These are phyloP conservation scores for Coleophora flavipennella DNA, from an alignment of 2,888 invertebrate species.

Conservation along the genomic window DNA sequence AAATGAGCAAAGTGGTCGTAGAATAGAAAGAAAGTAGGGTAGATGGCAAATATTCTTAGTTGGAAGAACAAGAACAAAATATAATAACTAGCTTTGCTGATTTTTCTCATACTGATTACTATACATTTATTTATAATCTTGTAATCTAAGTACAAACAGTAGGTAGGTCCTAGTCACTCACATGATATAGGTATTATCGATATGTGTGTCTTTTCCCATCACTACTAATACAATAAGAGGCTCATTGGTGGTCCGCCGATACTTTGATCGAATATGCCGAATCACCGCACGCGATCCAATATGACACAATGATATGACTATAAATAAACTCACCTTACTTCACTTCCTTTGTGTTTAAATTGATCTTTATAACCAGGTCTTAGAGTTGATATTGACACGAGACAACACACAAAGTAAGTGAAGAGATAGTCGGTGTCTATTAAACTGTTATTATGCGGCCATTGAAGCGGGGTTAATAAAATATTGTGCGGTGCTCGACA, in stretches of 20 bases:
- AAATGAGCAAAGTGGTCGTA: no score
- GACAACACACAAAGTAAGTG: constrained; percentile 15
- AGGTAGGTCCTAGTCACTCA: no score
- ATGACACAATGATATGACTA: constrained; percentile 65
- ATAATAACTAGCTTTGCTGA: no score
- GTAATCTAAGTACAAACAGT: no score
- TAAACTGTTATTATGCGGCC: constrained; percentile 62
- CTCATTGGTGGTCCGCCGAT: constrained; percentile 64
- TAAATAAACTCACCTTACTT: constrained; percentile 20
- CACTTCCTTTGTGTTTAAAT: no score
- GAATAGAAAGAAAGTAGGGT: no score
- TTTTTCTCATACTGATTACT: no score
- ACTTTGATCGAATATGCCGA: constrained; percentile 65
- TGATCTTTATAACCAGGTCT: not conserved
- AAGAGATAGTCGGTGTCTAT: constrained; percentile 40
- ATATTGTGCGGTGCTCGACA: constrained; percentile 43
- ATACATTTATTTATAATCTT: no score
- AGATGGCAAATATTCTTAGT: no score
- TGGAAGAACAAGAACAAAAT: no score
- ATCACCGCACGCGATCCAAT: constrained; percentile 69
- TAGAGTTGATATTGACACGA: constrained; percentile 23
- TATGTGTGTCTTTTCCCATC: constrained; percentile 5
- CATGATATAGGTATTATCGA: no score
- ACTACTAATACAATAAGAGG: constrained; percentile 30
- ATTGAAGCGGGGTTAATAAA: constrained; percentile 63